Conservation (phyloP, 1,140 invertebrate species). For the Trachymyrmex septentrionalis region DNA sequence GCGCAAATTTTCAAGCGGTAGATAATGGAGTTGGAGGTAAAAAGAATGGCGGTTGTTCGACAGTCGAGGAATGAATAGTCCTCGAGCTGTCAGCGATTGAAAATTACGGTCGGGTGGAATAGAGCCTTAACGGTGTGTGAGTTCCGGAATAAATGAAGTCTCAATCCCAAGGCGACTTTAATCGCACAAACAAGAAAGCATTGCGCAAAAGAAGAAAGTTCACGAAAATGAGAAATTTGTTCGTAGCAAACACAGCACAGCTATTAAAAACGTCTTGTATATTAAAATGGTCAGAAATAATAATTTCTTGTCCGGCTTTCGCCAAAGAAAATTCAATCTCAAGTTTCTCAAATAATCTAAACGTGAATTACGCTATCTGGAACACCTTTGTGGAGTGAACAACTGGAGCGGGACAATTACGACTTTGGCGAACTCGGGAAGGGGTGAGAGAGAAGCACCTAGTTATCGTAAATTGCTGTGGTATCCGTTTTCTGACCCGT, state of each 20-base stretch:
- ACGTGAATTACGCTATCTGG: conserved; percentile 27
- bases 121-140: conserved; percentile 14
- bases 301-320: background rate
- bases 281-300: conserved; percentile 10
- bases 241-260: background rate
- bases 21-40: conserved; percentile 50
- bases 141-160: conserved; percentile 13
- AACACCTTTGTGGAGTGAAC: conserved; percentile 27
- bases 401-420: conserved; percentile 54
- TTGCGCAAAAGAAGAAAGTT: background rate
- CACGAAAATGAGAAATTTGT: conserved; percentile 3
- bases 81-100: conserved; percentile 55
- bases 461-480: conserved; percentile 61
- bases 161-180: conserved; percentile 30
- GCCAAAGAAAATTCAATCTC: conserved; percentile 40
- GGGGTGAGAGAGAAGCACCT: conserved; percentile 38
- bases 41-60: conserved; percentile 61
- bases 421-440: conserved; percentile 43
- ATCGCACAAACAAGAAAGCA: background rate
- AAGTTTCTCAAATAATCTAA: conserved; percentile 37
- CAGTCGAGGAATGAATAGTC: conserved; percentile 52
- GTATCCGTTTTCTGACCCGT: conserved; percentile 53
- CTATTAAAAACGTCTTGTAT: background rate
- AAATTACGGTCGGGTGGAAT: conserved; percentile 33
- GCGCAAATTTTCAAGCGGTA: conserved; percentile 52